Evolutionary conservation across 1,140 invertebrate species (phyloP).

Genomic region (Drosophila mojavensis): DNA sequence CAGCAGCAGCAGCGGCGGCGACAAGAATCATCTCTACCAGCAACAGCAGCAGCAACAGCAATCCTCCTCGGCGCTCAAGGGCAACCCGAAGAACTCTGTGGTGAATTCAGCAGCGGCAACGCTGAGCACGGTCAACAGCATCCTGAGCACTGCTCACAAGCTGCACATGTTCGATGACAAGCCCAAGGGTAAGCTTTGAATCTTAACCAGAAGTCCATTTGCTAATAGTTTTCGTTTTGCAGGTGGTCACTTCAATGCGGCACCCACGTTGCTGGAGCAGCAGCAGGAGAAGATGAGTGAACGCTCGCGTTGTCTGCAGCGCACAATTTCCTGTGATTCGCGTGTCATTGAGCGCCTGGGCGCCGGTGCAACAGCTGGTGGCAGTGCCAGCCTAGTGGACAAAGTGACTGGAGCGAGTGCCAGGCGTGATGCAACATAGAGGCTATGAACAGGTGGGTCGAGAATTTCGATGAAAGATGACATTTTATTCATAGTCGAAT

Average conservation of each 20-base stretch:
- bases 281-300: conserved; percentile 91
- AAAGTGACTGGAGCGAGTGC: conserved; percentile 38
- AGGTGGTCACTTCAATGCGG: conserved; percentile 86
- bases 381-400: conserved; percentile 19
- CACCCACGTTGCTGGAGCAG: conserved; percentile 89
- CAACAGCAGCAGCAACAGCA: conserved; percentile 28
- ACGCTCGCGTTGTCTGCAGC: conserved; percentile 86
- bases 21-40: conserved; percentile 19
- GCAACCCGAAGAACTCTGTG: not conserved
- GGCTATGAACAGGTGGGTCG: conserved; percentile 19
- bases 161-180: conserved; percentile 75
- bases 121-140: conserved; percentile 66
- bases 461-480: not conserved
- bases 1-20: conserved; percentile 21
- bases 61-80: conserved; percentile 37
- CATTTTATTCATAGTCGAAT: too few species aligned
- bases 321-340: conserved; percentile 84
- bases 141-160: conserved; percentile 67
- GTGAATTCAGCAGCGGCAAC: conserved; percentile 54
- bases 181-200: conserved; percentile 54
- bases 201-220: too few species aligned
- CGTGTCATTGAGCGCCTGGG: conserved; percentile 65
- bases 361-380: conserved; percentile 15
- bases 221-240: not conserved
- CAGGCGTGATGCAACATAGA: conserved; percentile 51